These are phyloP conservation scores for Anarsia innoxiella DNA, from an alignment of 2,888 invertebrate genomes.

Conservation along the genomic window DNA sequence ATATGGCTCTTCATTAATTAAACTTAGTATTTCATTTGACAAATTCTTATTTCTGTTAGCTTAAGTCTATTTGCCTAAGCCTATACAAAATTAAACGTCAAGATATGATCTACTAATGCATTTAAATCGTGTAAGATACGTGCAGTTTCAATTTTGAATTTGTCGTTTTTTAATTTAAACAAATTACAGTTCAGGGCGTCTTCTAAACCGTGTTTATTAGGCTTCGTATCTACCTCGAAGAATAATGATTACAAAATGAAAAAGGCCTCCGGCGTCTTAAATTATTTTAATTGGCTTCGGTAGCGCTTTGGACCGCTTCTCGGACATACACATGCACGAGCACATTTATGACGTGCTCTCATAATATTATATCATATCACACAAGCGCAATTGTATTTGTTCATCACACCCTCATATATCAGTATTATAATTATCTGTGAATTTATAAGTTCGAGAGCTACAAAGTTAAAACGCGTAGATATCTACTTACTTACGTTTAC, in stretches of 20 bases:
- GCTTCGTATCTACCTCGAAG: constrained; percentile 62
- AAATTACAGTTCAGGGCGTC: constrained; percentile 59
- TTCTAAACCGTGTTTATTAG: constrained; percentile 69
- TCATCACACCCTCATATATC: constrained; percentile 1
- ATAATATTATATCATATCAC: constrained; percentile 26
- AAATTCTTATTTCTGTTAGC: background rate
- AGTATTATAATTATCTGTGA: background rate
- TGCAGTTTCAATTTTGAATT: constrained; percentile 21
- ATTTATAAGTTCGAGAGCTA: background rate
- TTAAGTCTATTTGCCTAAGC: constrained; percentile 5
- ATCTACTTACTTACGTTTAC: too few species aligned
- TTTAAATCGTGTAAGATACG: constrained; percentile 23
- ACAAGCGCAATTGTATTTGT: constrained; percentile 15
- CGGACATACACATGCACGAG: constrained; percentile 33
- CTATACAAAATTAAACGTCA: constrained; percentile 2
- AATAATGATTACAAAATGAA: constrained; percentile 72
- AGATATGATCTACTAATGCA: constrained; percentile 11
- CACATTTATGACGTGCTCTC: constrained; percentile 27
- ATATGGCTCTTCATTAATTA: too few species aligned
- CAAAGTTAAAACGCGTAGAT: too few species aligned
- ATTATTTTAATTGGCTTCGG: constrained; percentile 77
- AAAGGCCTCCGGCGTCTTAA: constrained; percentile 68
- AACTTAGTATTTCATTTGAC: too few species aligned
- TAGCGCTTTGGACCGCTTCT: constrained; percentile 56
- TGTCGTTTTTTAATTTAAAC: constrained; percentile 42